These are phyloP conservation scores for Myodes glareolus DNA, from an alignment of 2,113 vertebrate genomes.

Conservation along the genomic window DNA sequence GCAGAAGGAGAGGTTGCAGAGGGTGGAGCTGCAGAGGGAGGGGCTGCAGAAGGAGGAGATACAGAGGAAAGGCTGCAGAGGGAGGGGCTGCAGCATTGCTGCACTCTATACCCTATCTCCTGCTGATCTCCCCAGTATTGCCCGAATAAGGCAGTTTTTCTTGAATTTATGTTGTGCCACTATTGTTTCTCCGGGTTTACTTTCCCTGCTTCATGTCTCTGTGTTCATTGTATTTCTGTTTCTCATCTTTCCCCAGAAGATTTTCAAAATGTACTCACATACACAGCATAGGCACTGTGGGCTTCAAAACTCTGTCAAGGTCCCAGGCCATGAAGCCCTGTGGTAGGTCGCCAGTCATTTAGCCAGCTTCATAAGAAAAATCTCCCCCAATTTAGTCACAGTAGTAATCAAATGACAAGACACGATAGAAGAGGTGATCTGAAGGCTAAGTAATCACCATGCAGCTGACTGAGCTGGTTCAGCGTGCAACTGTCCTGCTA, in stretches of 20 bases:
- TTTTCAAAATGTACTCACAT: neutral
- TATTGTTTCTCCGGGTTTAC: neutral
- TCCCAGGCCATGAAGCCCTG: neutral
- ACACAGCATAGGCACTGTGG: neutral
- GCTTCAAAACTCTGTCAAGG: neutral
- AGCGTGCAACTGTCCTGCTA: neutral
- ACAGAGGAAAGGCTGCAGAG: neutral
- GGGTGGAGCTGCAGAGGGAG: neutral
- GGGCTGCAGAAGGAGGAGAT: no score
- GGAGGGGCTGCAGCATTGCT: neutral
- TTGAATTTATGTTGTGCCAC: neutral
- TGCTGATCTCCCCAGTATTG: neutral
- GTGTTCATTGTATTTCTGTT: neutral
- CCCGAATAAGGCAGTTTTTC: neutral
- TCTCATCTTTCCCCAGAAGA: neutral
- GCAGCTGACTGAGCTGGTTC: neutral
- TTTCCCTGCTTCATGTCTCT: neutral
- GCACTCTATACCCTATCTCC: neutral
- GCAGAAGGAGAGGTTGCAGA: neutral
- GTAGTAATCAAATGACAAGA: neutral
- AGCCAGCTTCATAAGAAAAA: neutral
- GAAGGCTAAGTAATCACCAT: conserved; percentile 13
- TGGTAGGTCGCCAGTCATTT: neutral
- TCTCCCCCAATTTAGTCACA: neutral
- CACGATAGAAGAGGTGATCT: neutral